Percentiles rank a stretch among this genome's conserved stretches.
Evolutionary conservation across 2,888 invertebrate species (phyloP).

Genomic region (Tortrix viridana): DNA sequence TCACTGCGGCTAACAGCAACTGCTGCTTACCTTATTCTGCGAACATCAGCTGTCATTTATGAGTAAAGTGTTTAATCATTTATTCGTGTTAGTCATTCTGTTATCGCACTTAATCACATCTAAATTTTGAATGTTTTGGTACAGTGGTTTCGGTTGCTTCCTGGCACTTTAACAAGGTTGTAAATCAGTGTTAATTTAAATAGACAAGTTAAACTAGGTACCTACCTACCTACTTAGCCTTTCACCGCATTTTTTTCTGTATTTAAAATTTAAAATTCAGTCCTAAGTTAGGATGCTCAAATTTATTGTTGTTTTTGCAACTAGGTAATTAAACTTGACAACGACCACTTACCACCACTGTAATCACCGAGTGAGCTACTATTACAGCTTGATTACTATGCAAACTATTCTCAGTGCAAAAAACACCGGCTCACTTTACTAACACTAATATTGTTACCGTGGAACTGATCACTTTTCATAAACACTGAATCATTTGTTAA

Average conservation of each 20-base stretch:
- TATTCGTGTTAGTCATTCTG: slow-evolving; percentile 20
- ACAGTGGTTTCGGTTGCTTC: slow-evolving; percentile 3
- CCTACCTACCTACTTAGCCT: neutral
- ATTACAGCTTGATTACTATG: slow-evolving; percentile 62
- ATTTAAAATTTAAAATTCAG: too few relatives aligned
- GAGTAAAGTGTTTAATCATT: slow-evolving; percentile 13
- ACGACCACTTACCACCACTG: slow-evolving; percentile 58
- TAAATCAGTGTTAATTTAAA: slow-evolving; percentile 9
- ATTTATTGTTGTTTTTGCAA: neutral
- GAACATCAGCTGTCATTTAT: slow-evolving; percentile 8
- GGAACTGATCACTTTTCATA: slow-evolving; percentile 27
- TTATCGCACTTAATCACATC: slow-evolving; percentile 5
- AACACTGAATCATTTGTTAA: slow-evolving; percentile 23
- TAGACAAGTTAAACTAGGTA: slow-evolving; percentile 24
- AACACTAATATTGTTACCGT: slow-evolving; percentile 27
- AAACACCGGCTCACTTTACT: slow-evolving; percentile 48
- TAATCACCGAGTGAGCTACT: slow-evolving; percentile 47
- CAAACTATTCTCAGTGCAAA: slow-evolving; percentile 51
- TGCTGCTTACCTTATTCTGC: slow-evolving; percentile 18
- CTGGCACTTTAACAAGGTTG: slow-evolving; percentile 18
- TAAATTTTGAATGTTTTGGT: slow-evolving; percentile 8
- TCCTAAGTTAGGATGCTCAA: neutral
- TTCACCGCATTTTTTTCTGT: too few relatives aligned
- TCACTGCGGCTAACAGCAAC: too few relatives aligned
- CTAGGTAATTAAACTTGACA: slow-evolving; percentile 56